Conservation (phyloP, 2,888 invertebrate genomes). For the Mesochorus sp. region DNA sequence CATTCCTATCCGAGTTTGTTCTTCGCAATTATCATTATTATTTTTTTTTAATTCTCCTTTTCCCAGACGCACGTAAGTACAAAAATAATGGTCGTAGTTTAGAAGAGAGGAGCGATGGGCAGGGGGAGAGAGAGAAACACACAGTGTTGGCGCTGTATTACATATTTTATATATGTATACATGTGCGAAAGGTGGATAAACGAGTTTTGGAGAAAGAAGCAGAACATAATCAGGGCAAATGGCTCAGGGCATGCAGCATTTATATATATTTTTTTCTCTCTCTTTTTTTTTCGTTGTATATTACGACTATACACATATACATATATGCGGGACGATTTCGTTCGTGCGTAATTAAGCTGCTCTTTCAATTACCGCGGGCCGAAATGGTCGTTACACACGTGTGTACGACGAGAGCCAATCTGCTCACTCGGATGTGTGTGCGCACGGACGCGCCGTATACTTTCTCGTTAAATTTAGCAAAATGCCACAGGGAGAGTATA, state of each 20-base stretch:
- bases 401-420: constrained; percentile 32
- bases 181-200: constrained; percentile 57
- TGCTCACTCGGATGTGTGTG: not conserved
- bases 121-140: constrained; percentile 51
- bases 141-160: constrained; percentile 3
- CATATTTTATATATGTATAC: constrained; percentile 9
- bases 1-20: not conserved
- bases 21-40: constrained; percentile 4
- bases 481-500: constrained; percentile 34
- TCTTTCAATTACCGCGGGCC: constrained; percentile 73
- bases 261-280: constrained; percentile 28
- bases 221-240: constrained; percentile 56
- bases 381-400: constrained; percentile 71
- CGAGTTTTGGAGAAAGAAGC: constrained; percentile 70
- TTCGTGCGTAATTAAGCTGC: constrained; percentile 74
- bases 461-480: constrained; percentile 58
- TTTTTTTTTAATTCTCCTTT: constrained; percentile 26
- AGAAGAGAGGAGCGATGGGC: constrained; percentile 60
- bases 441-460: not conserved
- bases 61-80: constrained; percentile 1
- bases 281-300: constrained; percentile 20
- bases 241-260: constrained; percentile 10
- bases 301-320: constrained; percentile 17
- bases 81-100: constrained; percentile 68
- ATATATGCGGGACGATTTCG: constrained; percentile 67